A percentile compares a stretch with the other conserved stretches of the same genome.
Conservation (phyloP, 2,797 vertebrate genomes). For the Acipenser ruthenus region DNA sequence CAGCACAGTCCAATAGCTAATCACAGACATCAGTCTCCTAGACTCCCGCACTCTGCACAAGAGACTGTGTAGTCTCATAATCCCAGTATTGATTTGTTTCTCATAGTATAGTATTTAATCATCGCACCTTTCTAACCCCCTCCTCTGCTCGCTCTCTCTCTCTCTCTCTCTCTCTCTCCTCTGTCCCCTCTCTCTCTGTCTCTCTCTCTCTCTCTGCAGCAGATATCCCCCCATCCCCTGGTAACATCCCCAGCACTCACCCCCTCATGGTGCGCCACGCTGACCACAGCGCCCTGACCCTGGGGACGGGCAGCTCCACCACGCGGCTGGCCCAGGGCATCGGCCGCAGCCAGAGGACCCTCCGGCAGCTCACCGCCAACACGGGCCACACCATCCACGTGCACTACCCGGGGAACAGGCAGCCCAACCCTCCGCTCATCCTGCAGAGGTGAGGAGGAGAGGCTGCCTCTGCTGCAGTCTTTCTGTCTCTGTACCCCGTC, state of each 20-base stretch:
- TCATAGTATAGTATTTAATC: too few relatives aligned
- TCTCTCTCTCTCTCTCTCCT: constrained; percentile 33
- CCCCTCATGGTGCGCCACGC: constrained; percentile 90
- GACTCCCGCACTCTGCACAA: too few relatives aligned
- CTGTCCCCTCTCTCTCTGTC: constrained; percentile 20
- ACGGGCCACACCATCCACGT: constrained; percentile 93
- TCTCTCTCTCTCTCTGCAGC: constrained; percentile 49
- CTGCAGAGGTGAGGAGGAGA: constrained; percentile 68
- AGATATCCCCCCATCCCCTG: constrained; percentile 88
- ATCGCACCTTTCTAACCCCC: too few relatives aligned
- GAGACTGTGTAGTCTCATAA: too few relatives aligned
- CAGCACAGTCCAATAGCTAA: too few relatives aligned
- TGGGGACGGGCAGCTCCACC: constrained; percentile 77
- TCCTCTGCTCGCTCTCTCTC: not conserved
- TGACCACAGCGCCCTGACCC: constrained; percentile 80
- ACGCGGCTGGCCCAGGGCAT: constrained; percentile 83
- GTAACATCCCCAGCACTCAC: constrained; percentile 90
- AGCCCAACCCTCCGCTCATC: constrained; percentile 89
- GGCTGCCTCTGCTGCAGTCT: not conserved
- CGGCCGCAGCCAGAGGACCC: constrained; percentile 85
- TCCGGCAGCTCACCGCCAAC: constrained; percentile 86
- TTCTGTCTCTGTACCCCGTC: too few relatives aligned
- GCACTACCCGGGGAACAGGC: constrained; percentile 87
- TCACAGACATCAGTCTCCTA: too few relatives aligned
- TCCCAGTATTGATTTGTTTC: too few relatives aligned